Conservation (phyloP, 2,797 vertebrate genomes). For the Oreortyx pictus region DNA sequence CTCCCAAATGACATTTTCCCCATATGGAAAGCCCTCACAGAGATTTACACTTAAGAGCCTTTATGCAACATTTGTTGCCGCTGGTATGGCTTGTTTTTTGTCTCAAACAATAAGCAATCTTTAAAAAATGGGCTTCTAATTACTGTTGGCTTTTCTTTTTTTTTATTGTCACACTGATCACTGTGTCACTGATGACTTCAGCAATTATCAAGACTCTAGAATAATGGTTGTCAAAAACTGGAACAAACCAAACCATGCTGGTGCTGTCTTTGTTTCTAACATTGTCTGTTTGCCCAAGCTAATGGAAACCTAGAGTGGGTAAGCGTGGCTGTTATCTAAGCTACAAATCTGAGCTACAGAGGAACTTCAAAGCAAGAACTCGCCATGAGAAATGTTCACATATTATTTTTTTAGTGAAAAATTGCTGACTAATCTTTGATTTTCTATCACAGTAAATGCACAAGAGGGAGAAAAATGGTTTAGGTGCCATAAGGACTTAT, state of each 20-base stretch:
- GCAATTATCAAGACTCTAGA: not conserved
- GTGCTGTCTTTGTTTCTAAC: not conserved
- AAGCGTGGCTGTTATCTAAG: constrained; percentile 21
- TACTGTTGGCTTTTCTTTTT: not conserved
- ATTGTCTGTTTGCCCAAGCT: not conserved
- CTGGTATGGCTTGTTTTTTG: not conserved
- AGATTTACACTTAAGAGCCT: constrained; percentile 44
- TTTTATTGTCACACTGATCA: not conserved
- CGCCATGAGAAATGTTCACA: not conserved
- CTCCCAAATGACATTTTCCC: constrained; percentile 47
- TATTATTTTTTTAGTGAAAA: not conserved
- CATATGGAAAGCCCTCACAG: constrained; percentile 19
- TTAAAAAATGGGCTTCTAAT: not conserved
- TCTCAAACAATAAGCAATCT: not conserved
- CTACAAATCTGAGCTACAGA: constrained; percentile 14
- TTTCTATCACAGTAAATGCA: not conserved
- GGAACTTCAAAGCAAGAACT: not conserved
- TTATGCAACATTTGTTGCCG: constrained; percentile 15
- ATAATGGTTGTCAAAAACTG: not conserved
- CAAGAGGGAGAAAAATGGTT: not conserved
- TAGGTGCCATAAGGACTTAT: too few species aligned
- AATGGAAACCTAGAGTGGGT: not conserved
- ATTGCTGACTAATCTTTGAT: not conserved
- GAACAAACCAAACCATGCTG: not conserved
- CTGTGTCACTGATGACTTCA: not conserved